phyloP scores from a whole-genome alignment of 2,888 invertebrate species.

The Gari tellinella region DNA sequence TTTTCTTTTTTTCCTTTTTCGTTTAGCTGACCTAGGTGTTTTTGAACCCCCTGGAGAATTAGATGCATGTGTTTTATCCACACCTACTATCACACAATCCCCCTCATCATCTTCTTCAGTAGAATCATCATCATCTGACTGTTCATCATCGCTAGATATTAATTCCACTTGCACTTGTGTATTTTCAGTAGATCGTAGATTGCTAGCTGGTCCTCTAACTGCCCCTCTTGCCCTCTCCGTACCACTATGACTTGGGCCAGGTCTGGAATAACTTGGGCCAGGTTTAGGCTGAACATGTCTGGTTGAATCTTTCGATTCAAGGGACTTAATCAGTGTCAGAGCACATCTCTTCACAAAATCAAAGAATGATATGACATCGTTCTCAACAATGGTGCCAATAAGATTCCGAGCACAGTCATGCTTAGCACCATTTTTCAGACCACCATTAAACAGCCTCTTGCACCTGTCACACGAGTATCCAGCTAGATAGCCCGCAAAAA shows the following conservation, averaged over 20 bases:
- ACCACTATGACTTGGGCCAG: too few species aligned
- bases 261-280: neutral
- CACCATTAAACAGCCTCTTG: constrained; percentile 52
- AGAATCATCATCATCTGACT: too few species aligned
- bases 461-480: constrained; percentile 59
- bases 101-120: too few species aligned
- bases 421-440: constrained; percentile 25
- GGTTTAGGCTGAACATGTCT: neutral
- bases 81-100: too few species aligned
- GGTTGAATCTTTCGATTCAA: neutral
- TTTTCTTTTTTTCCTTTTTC: too few species aligned
- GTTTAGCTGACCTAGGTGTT: too few species aligned
- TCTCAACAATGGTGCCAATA: constrained; percentile 57
- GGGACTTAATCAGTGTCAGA: constrained; percentile 44
- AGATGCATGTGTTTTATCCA: too few species aligned
- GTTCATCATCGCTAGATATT: too few species aligned
- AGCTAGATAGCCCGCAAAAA: constrained; percentile 63
- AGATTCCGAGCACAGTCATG: constrained; percentile 56
- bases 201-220: too few species aligned
- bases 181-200: too few species aligned
- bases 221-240: constrained; percentile 6
- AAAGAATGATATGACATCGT: constrained; percentile 50
- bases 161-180: too few species aligned
- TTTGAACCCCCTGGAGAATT: too few species aligned
- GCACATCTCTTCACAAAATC: constrained; percentile 66